Conservation (phyloP, 2,797 vertebrate species). For the Tolypeutes matacus region DNA sequence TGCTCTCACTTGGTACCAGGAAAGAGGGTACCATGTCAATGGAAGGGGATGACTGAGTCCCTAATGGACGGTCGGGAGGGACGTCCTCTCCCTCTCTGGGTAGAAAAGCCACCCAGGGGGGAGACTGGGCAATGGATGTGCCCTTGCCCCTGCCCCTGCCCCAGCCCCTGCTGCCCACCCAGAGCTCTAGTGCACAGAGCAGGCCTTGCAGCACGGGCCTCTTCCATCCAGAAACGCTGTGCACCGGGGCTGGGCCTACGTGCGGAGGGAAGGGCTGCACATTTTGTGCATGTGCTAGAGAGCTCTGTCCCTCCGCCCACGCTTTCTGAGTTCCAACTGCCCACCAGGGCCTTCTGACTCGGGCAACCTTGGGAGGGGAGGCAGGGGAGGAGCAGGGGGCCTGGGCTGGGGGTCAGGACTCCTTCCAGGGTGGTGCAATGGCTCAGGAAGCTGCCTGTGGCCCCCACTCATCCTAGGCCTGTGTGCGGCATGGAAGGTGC, state of each 20-base stretch:
- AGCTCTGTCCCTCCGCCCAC: rapidly evolving
- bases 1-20: neutral
- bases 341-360: rapidly evolving
- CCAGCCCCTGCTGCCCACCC: conserved; percentile 15
- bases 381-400: no score
- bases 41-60: neutral
- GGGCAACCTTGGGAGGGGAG: neutral
- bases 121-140: neutral
- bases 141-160: neutral
- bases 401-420: neutral
- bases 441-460: neutral
- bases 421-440: neutral
- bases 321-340: rapidly evolving
- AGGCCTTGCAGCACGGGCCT: neutral
- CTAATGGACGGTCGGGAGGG: no score
- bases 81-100: neutral
- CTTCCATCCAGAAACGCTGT: rapidly evolving
- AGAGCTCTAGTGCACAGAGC: neutral
- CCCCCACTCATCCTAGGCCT: rapidly evolving
- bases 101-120: neutral
- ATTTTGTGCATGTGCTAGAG: neutral
- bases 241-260: neutral
- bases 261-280: rapidly evolving
- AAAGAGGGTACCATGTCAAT: no score
- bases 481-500: neutral